A percentile compares a stretch with the other conserved stretches of the same genome.
phyloP scores from a whole-genome alignment of 1,140 invertebrate genomes.

The Gonioctena quinquepunctata region DNA sequence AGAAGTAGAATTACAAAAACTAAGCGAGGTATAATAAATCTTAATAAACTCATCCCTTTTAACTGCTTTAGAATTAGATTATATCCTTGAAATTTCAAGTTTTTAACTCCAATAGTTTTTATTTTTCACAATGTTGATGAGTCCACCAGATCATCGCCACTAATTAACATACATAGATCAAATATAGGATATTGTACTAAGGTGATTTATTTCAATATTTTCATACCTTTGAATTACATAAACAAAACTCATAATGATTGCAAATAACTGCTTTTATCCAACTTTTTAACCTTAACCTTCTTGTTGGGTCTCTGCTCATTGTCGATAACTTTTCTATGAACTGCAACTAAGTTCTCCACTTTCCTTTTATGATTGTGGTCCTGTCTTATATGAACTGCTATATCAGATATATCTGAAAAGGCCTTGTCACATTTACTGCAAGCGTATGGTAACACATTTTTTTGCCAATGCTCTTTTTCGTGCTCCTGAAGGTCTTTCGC shows the following conservation, averaged over 20 bases:
- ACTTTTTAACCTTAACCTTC: not conserved
- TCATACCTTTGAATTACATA: not conserved
- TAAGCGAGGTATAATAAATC: too few species aligned
- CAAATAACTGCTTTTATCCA: not conserved
- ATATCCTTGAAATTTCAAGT: too few species aligned
- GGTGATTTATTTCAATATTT: not conserved
- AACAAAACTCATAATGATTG: not conserved
- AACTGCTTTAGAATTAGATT: too few species aligned
- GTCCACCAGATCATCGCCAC: too few species aligned
- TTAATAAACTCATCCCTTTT: too few species aligned
- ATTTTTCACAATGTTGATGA: too few species aligned
- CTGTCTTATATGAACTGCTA: conserved; percentile 32
- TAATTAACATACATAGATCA: too few species aligned
- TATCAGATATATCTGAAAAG: conserved; percentile 36
- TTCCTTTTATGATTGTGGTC: conserved; percentile 20
- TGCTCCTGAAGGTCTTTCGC: conserved; percentile 30
- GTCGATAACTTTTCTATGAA: not conserved
- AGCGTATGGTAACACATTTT: conserved; percentile 37
- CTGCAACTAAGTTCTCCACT: not conserved
- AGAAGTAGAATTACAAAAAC: too few species aligned
- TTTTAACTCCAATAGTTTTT: too few species aligned
- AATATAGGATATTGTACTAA: too few species aligned
- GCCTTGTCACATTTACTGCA: conserved; percentile 42
- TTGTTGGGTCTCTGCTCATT: not conserved
- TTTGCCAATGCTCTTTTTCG: conserved; percentile 33